phyloP scores from a whole-genome alignment of 2,888 invertebrate genomes.

The Melanchra persicariae region DNA sequence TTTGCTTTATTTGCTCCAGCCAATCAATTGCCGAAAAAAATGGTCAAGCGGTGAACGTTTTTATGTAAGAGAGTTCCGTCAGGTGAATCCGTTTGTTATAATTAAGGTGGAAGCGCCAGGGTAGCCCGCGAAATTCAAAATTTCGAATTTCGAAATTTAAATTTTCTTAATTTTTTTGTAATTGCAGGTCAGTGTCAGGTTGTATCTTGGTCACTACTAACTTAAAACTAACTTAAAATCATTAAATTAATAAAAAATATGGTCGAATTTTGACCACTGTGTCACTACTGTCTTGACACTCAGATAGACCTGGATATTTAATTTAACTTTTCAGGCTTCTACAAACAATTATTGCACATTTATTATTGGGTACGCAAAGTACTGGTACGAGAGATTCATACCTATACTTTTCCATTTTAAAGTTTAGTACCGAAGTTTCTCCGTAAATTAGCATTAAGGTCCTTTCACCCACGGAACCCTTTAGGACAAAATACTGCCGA shows the following conservation, averaged over 20 bases:
- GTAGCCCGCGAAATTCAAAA: no score
- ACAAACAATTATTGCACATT: not conserved
- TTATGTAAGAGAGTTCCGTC: slow-evolving; percentile 66
- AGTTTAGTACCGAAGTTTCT: not conserved
- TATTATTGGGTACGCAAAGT: not conserved
- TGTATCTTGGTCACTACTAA: no score
- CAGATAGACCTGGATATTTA: no score
- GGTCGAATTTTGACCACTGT: no score
- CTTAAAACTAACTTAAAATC: no score
- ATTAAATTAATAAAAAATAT: no score
- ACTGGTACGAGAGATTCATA: not conserved
- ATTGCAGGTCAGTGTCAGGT: no score
- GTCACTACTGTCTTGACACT: no score
- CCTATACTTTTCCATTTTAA: not conserved
- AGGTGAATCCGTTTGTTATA: not conserved
- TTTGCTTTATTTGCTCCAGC: slow-evolving; percentile 85
- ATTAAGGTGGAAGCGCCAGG: no score
- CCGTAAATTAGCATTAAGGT: slow-evolving; percentile 19
- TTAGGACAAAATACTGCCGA: slow-evolving; percentile 70
- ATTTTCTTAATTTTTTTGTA: no score
- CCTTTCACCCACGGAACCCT: slow-evolving; percentile 71
- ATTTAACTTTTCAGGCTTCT: not conserved
- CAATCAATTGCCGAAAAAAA: slow-evolving; percentile 88
- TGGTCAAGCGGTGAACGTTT: slow-evolving; percentile 56
- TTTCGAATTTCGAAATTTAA: no score